A percentile compares a stretch with the other conserved stretches of the same genome.
phyloP scores from a whole-genome alignment of 2,888 invertebrate genomes.

The Epistrophe eligans region DNA sequence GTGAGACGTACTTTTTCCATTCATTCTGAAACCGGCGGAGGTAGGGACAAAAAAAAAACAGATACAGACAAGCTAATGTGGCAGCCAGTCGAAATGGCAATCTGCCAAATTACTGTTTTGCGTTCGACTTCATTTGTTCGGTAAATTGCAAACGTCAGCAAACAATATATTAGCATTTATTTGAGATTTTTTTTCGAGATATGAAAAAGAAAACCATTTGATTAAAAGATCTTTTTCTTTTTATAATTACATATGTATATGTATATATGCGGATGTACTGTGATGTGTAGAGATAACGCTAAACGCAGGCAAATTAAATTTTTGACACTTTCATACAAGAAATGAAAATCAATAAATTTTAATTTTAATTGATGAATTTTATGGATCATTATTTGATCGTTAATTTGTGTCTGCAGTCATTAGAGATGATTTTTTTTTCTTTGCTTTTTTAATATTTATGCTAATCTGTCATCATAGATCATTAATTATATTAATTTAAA shows the following conservation, averaged over 20 bases:
- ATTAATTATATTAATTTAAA: constrained; percentile 30
- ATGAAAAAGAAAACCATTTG: constrained; percentile 14
- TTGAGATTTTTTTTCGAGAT: constrained; percentile 18
- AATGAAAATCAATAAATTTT: constrained; percentile 39
- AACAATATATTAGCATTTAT: constrained; percentile 50
- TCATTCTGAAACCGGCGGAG: constrained; percentile 19
- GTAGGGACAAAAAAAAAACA: not conserved
- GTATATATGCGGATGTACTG: not conserved
- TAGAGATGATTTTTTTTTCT: not conserved
- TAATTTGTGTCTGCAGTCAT: not conserved
- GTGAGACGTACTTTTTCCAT: constrained; percentile 37
- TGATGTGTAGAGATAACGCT: not conserved
- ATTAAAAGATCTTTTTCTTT: constrained; percentile 28
- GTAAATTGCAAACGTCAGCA: constrained; percentile 55
- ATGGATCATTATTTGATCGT: constrained; percentile 36
- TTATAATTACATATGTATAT: not conserved
- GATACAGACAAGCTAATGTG: constrained; percentile 32
- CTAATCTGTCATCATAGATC: constrained; percentile 23
- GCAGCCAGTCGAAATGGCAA: constrained; percentile 58
- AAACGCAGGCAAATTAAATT: constrained; percentile 32
- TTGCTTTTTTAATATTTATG: not conserved
- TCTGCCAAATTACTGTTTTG: constrained; percentile 60
- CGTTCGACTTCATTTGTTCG: constrained; percentile 60
- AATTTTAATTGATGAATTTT: constrained; percentile 39
- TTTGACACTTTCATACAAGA: constrained; percentile 19